phyloP scores from a whole-genome alignment of 2,113 vertebrate genomes.

The Hipposideros armiger region DNA sequence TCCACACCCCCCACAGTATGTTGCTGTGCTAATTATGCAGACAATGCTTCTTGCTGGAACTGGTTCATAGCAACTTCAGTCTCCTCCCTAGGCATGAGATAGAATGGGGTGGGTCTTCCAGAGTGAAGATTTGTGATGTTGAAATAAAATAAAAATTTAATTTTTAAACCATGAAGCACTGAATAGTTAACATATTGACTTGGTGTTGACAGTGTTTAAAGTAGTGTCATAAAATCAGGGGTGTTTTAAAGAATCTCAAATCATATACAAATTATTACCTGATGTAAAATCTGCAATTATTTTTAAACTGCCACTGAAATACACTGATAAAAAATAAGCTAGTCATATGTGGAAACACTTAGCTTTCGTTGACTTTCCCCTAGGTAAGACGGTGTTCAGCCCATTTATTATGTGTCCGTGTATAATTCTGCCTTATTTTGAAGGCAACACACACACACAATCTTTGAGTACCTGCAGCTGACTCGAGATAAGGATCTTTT shows the following conservation, averaged over 20 bases:
- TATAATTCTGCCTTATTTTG: conserved; percentile 28
- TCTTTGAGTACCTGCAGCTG: conserved; percentile 28
- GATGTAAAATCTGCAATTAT: conserved; percentile 58
- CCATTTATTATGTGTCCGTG: conserved; percentile 13
- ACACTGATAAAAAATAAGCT: conserved; percentile 20
- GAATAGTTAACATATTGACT: conserved; percentile 35
- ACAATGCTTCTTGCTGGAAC: conserved; percentile 46
- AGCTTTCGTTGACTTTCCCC: not conserved
- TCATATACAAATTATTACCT: conserved; percentile 17
- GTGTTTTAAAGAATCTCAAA: conserved; percentile 63
- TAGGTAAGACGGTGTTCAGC: conserved; percentile 26
- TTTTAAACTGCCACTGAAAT: conserved; percentile 58
- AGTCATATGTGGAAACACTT: not conserved
- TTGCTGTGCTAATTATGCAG: not conserved
- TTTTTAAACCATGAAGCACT: conserved; percentile 35
- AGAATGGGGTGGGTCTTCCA: not conserved
- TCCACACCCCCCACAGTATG: not conserved
- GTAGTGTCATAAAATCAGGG: conserved; percentile 5
- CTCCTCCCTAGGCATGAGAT: conserved; percentile 1
- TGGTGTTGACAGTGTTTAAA: not conserved
- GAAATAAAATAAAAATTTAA: conserved; percentile 62
- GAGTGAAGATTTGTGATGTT: not conserved
- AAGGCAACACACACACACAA: not conserved
- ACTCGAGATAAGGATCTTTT: not conserved
- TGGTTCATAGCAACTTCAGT: not conserved